phyloP scores from a whole-genome alignment of 2,113 vertebrate genomes.

The Gallinago undulata region DNA sequence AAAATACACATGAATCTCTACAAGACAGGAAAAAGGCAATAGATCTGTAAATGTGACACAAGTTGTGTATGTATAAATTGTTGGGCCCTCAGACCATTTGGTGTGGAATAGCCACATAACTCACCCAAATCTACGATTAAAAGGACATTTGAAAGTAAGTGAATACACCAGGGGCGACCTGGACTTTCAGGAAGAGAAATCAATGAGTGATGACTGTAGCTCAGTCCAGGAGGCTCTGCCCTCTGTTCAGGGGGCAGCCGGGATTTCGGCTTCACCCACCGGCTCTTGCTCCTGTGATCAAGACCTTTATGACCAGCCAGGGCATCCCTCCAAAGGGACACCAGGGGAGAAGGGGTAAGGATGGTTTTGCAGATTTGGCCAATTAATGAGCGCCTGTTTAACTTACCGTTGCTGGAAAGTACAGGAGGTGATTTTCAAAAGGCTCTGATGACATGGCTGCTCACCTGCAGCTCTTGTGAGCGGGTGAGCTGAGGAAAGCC shows the following conservation, averaged over 20 bases:
- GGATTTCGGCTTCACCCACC: not conserved
- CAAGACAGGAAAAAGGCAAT: not conserved
- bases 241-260: not conserved
- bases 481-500: fast-evolving
- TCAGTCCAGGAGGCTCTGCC: not conserved
- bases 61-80: not conserved
- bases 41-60: not conserved
- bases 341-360: not conserved
- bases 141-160: not conserved
- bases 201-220: not conserved
- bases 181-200: not conserved
- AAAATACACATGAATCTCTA: not conserved
- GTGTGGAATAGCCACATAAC: not conserved
- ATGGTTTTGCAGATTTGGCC: fast-evolving
- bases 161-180: not conserved
- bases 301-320: not conserved
- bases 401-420: not conserved
- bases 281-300: not conserved
- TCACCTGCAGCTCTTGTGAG: not conserved
- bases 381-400: not conserved
- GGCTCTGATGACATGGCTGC: fast-evolving
- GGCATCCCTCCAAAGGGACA: not conserved
- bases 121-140: not conserved
- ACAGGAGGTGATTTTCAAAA: not conserved
- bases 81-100: not conserved